Evolutionary conservation across 2,113 vertebrate species (phyloP), one percentile per base, ranked within the genome.

Genomic region (Prinia subflava): DNA sequence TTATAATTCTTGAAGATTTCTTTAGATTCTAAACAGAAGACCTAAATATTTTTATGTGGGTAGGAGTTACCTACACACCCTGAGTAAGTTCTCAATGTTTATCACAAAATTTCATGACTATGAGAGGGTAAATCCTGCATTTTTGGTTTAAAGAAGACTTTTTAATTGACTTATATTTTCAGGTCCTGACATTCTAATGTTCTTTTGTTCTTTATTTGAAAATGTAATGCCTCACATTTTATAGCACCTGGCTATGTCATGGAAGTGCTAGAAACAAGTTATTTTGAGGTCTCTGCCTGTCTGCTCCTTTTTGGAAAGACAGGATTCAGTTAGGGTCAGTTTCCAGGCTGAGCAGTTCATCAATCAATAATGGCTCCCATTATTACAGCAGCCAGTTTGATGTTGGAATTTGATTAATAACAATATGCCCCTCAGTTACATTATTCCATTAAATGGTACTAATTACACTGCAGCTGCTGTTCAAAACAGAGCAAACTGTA

Each of bases 351-450:
- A 97, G 89, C 44, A 96, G 80, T 94, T 96, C 63, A 94, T 91
- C 95, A 93, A 37, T 64, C 87, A 88, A 42, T 97, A 97, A 96
- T 96, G 86, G 18, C 31, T 91, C 55, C 83, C 89, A 92, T 97
- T 96, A 96, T 84, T 96, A 88, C 62, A 76, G 56, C 59, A 95
- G 69, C 75, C 77, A 95, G 73, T 11, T 95, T 95, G 95, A 91
- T 95, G 96, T 25, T 96, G 71, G 83, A 89, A 93, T 90, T 91
- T 94, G 89, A 96, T 97, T 97, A 96, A 97, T 97, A 97, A 95
- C 35, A 91, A 90, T 95, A 96, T 83, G 85, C 74, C 85, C 53
- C 93, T 94, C 77, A 85, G 90, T 91, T 97, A 94, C 7, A 53
- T 89, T 96, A 63, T 96, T 93, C 75, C 60, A 94, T 96, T 97